phyloP scores from a whole-genome alignment of 1,140 invertebrate species.

The Daktulosphaira vitifoliae region DNA sequence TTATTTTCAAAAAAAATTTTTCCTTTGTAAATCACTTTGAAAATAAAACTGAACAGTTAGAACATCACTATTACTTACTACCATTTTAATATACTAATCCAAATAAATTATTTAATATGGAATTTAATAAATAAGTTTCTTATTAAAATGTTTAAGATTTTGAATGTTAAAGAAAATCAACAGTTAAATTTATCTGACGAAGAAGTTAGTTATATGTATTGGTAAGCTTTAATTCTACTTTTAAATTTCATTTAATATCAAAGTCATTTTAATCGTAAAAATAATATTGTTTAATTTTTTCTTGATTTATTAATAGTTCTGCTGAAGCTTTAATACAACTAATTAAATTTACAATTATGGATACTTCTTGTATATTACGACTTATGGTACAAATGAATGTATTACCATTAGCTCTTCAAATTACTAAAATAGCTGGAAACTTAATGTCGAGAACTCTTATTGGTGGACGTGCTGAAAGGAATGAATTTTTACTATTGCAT shows the following conservation, averaged over 20 bases:
- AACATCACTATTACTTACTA: too few species aligned
- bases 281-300: neutral
- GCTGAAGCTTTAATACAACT: conserved; percentile 61
- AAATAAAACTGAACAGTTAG: too few species aligned
- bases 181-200: conserved; percentile 59
- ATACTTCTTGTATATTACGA: conserved; percentile 69
- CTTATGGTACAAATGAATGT: conserved; percentile 88
- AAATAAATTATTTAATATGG: too few species aligned
- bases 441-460: conserved; percentile 83
- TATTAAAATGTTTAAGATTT: conserved; percentile 45
- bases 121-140: conserved; percentile 19
- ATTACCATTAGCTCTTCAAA: conserved; percentile 87
- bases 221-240: conserved; percentile 30
- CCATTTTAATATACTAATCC: too few species aligned
- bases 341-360: conserved; percentile 70
- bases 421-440: conserved; percentile 88
- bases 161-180: conserved; percentile 62
- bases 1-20: too few species aligned
- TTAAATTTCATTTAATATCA: too few species aligned
- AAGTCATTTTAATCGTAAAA: too few species aligned
- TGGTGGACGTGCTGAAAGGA: conserved; percentile 89
- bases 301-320: conserved; percentile 39
- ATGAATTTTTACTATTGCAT: conserved; percentile 90
- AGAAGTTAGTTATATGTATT: conserved; percentile 61
- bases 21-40: too few species aligned